Evolutionary conservation across 2,113 vertebrate genomes (phyloP), one percentile per base, ranked within the genome.

Genomic region (Nanorana parkeri): DNA sequence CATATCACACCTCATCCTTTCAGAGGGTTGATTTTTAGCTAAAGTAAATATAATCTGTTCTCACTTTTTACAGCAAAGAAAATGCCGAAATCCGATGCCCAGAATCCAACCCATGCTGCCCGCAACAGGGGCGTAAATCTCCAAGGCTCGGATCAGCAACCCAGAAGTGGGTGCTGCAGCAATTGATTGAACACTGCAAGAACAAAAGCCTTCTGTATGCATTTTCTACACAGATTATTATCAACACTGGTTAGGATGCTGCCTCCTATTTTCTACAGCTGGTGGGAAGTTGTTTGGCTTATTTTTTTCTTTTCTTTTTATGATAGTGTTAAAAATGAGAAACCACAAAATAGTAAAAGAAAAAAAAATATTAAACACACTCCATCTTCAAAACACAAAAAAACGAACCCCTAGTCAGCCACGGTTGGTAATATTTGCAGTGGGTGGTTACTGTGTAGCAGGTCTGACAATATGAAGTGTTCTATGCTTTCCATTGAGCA

Each of bases 41-140:
- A 36, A 47, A 10, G 2, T 47, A 15, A 47, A 19, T 41, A 28
- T 52, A 4, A 5, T 69, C 21, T 72, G 17, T 60, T n/a, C 20
- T 75, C 11, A 29, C 78, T 20, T 79, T 23, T 73, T 81, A 6
- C 58, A 95, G 94, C 94, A 52, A 95, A 95, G 87, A 95, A 95
- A 91, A 95, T 95, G 94, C 94, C 94, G 88, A 95, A 95, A 90
- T 94, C 93, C 68, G 94, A 95, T 87, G 94, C 93, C 82, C 94
- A 95, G 80, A 94, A 94, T 87, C 93, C 93, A 0, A 94, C 93
- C 65, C 93, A 94, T 3, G 93, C 93, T 29, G 93, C 93, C 4
- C 90, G 93, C 67, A 93, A 95, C 67, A 88, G 93, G 84, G 94
- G 94, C 0, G 93, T 95, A 56, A 94, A 94, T 87, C 90, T 95